Evolutionary conservation across 2,797 vertebrate species (phyloP).

Genomic region (Sparus aurata): DNA sequence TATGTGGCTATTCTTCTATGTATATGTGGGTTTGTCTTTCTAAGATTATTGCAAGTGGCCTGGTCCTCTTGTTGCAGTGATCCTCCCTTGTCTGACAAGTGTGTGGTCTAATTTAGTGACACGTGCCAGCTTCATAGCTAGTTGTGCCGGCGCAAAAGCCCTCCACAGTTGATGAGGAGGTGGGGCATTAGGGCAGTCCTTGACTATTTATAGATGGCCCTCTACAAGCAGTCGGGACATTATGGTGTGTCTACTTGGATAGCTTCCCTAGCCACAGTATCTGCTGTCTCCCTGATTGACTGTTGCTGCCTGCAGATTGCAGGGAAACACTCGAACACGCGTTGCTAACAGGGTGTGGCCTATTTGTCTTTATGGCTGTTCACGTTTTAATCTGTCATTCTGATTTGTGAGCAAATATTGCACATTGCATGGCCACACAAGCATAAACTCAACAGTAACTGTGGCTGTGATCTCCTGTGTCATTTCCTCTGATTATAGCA

Average conservation of each 20-base stretch:
- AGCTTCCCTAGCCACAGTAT: slow-evolving; percentile 60
- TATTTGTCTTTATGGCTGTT: slow-evolving; percentile 11
- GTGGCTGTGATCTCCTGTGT: slow-evolving; percentile 3
- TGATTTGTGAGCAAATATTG: slow-evolving; percentile 19
- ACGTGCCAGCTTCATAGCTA: slow-evolving; percentile 67
- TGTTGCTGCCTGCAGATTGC: slow-evolving; percentile 38
- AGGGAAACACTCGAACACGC: slow-evolving; percentile 43
- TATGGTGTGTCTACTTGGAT: slow-evolving; percentile 77
- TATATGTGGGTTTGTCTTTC: background rate
- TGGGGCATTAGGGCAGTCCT: slow-evolving; percentile 80
- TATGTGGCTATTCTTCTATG: background rate
- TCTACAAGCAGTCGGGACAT: slow-evolving; percentile 73
- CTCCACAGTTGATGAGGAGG: slow-evolving; percentile 76
- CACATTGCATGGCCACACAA: slow-evolving; percentile 3
- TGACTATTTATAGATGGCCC: slow-evolving; percentile 85
- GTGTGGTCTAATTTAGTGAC: slow-evolving; percentile 68
- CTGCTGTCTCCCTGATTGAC: slow-evolving; percentile 52
- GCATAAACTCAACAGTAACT: background rate
- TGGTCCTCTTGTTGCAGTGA: slow-evolving; percentile 1
- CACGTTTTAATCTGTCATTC: slow-evolving; percentile 28
- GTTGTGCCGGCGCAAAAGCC: slow-evolving; percentile 70
- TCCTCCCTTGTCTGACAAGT: slow-evolving; percentile 22
- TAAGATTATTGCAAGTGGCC: background rate
- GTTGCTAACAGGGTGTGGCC: slow-evolving; percentile 39
- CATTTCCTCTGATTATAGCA: slow-evolving; percentile 3